Conservation (phyloP, 2,888 invertebrate genomes). For the Neocrepidodera transversa region DNA sequence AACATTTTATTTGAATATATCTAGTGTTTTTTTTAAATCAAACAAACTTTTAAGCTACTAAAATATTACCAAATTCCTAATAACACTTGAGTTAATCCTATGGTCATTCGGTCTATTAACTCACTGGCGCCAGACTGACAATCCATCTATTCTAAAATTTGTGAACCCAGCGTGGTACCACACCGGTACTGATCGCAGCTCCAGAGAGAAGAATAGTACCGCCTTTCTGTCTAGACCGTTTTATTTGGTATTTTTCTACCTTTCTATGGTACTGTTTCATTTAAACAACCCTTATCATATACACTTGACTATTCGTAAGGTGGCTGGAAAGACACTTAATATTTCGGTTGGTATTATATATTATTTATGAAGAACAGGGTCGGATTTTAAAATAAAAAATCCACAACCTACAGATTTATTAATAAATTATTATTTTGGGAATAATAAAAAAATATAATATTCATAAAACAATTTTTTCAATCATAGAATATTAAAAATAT, state of each 20-base stretch:
- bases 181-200: slow-evolving; percentile 31
- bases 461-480: no score
- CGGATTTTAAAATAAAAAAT: not conserved
- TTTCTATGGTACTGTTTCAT: slow-evolving; percentile 13
- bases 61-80: not conserved
- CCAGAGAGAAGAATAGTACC: not conserved
- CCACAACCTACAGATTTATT: no score
- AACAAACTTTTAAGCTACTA: no score
- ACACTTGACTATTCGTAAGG: slow-evolving; percentile 30
- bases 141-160: slow-evolving; percentile 44
- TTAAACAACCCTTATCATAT: not conserved
- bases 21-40: no score
- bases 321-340: slow-evolving; percentile 32
- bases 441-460: no score
- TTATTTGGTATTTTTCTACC: slow-evolving; percentile 7
- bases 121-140: slow-evolving; percentile 46
- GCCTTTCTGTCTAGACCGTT: slow-evolving; percentile 3
- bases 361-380: slow-evolving; percentile 22
- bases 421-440: no score
- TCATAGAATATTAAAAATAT: no score
- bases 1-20: no score
- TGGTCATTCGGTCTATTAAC: slow-evolving; percentile 39
- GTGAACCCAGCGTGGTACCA: slow-evolving; percentile 44
- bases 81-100: slow-evolving; percentile 24
- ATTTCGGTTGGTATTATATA: slow-evolving; percentile 29